phyloP scores from a whole-genome alignment of 2,888 invertebrate species.

The Tethea ocularis region DNA sequence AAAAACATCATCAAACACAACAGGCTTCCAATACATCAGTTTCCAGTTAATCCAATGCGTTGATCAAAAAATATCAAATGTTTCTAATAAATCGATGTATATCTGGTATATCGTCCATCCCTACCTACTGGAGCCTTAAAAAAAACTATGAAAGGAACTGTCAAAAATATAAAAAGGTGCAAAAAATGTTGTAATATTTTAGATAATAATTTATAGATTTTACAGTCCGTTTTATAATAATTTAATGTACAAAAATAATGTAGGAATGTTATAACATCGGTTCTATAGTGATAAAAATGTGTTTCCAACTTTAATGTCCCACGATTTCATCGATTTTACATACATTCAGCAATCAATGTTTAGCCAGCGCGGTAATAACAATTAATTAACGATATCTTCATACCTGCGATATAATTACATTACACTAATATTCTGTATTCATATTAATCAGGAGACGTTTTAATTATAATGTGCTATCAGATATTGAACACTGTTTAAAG shows the following conservation, averaged over 20 bases:
- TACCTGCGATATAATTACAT: not conserved
- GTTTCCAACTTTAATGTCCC: not conserved
- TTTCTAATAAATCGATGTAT: no score
- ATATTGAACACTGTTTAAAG: not conserved
- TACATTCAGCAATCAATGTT: not conserved
- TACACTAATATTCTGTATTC: not conserved
- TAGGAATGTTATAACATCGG: not conserved
- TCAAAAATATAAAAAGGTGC: conserved; percentile 13
- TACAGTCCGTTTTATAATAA: not conserved
- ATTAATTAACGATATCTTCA: not conserved
- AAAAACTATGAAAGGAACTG: not conserved
- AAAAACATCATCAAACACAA: no score
- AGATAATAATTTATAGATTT: not conserved
- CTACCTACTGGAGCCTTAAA: not conserved
- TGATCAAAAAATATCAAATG: no score
- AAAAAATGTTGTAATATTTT: not conserved
- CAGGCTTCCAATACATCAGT: no score
- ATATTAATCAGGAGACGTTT: not conserved
- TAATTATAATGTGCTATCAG: not conserved
- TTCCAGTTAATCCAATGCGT: no score
- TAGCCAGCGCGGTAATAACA: not conserved
- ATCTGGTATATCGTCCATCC: not conserved
- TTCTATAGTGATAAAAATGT: not conserved
- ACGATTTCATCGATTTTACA: not conserved
- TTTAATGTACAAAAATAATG: not conserved